A percentile compares a stretch with the other conserved stretches of the same genome.
These are phyloP conservation scores for Chinchilla lanigera DNA, from an alignment of 2,113 vertebrate genomes.

Conservation along the genomic window DNA sequence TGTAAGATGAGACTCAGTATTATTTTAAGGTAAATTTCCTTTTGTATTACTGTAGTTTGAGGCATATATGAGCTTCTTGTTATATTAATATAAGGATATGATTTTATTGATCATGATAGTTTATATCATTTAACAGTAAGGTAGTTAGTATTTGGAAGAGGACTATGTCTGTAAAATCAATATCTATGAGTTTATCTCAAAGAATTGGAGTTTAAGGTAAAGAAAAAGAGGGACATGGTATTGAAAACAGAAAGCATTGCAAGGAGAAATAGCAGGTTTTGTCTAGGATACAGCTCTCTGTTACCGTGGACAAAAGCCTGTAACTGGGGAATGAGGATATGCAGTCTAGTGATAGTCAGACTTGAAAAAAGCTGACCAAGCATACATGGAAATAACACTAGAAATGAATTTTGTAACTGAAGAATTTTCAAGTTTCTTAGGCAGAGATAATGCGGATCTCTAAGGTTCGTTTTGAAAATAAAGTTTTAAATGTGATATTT, in stretches of 20 bases:
- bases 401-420: conserved; percentile 44
- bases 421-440: not conserved
- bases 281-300: not conserved
- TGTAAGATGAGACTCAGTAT: not conserved
- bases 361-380: not conserved
- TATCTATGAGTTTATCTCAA: not conserved
- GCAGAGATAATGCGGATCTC: not conserved
- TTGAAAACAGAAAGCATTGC: not conserved
- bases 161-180: not conserved
- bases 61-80: not conserved
- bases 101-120: not conserved
- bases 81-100: not conserved
- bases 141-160: not conserved
- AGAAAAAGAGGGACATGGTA: not conserved
- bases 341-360: not conserved
- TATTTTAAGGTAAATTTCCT: not conserved
- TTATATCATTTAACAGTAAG: not conserved
- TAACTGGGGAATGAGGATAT: not conserved
- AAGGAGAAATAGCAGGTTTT: not conserved
- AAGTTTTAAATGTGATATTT: conserved; percentile 54
- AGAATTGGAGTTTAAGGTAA: not conserved
- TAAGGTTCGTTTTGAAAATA: conserved; percentile 34
- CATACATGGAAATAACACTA: not conserved
- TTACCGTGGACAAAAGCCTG: not conserved
- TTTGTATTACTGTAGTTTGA: conserved; percentile 29